These are phyloP conservation scores for Sinosuthora webbiana DNA, from an alignment of 2,113 vertebrate species.

Conservation along the genomic window DNA sequence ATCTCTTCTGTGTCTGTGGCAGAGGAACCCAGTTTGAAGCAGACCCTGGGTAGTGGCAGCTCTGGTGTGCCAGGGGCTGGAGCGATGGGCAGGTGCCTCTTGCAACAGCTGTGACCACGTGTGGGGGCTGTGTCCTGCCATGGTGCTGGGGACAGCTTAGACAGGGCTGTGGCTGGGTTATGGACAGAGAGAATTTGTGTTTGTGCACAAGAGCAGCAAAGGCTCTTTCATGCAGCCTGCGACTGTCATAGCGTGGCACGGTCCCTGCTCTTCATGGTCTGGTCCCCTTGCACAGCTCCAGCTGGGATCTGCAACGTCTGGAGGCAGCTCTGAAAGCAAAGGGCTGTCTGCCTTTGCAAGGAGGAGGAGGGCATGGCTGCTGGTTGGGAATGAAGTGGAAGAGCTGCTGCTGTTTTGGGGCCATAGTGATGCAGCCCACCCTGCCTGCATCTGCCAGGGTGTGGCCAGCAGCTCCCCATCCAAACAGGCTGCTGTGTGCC, in stretches of 20 bases:
- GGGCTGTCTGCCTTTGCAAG: background rate
- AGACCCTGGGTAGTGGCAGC: background rate
- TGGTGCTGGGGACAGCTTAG: background rate
- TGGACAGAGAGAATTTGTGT: accelerated
- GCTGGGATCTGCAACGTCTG: background rate
- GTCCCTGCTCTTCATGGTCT: background rate
- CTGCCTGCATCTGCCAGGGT: background rate
- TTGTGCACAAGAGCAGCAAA: background rate
- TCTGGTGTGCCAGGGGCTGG: background rate
- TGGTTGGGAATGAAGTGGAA: background rate
- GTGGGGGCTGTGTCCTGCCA: accelerated
- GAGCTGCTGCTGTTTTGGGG: background rate
- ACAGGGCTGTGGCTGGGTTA: background rate
- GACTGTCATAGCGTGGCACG: accelerated
- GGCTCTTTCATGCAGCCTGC: background rate
- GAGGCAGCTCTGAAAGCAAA: background rate
- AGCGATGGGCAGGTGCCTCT: background rate
- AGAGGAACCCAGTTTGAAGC: background rate
- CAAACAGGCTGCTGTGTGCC: background rate
- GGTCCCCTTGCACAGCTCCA: background rate
- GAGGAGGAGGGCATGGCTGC: background rate
- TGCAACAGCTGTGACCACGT: accelerated
- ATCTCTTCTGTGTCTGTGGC: background rate
- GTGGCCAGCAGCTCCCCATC: background rate
- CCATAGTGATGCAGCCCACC: background rate